These are phyloP conservation scores for mouse (Mus musculus) DNA, from an alignment of 2,113 vertebrate genomes.

Conservation along the genomic window GRCm39 chr4:94860001-94860500, in stretches of 20 bases:
- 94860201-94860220: neutral
- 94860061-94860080: neutral
- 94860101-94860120: slow-evolving; percentile 15
- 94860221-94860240: neutral
- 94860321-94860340: neutral
- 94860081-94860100: neutral
- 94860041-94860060: neutral
- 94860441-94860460: neutral
- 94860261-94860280: neutral
- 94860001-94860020: neutral
- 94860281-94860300: slow-evolving; percentile 20
- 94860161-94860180: neutral
- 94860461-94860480: neutral
- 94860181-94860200: neutral
- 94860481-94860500: neutral
- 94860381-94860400: neutral
- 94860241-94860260: neutral
- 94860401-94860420: neutral
- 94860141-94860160: slow-evolving; percentile 1
- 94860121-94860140: slow-evolving; percentile 42
- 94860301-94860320: neutral
- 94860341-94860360: neutral
- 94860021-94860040: neutral
- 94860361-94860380: neutral
- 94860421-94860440: neutral